Conservation (phyloP, 2,113 vertebrate species). For the Pygoscelis adeliae region DNA sequence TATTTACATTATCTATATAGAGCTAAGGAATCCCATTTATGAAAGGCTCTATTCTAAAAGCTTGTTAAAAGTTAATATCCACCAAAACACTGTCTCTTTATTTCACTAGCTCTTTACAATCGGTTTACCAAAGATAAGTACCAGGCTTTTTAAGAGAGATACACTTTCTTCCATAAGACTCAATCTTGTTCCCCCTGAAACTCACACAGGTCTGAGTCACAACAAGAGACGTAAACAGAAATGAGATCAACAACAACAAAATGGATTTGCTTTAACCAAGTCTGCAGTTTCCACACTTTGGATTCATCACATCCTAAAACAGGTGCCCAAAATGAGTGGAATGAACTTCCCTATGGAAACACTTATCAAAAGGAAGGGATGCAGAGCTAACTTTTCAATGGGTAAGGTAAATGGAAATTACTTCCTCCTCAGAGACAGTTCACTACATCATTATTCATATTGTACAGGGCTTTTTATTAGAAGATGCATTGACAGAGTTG, state of each 20-base stretch:
- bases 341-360: not conserved
- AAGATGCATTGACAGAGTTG: not conserved
- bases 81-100: not conserved
- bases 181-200: not conserved
- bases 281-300: not conserved
- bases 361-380: not conserved
- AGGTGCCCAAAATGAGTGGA: not conserved
- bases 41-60: not conserved
- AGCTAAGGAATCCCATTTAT: not conserved
- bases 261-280: not conserved
- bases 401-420: not conserved
- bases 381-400: not conserved
- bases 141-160: not conserved
- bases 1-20: not conserved
- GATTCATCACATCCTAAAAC: not conserved
- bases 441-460: not conserved
- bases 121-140: rapidly evolving
- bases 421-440: not conserved
- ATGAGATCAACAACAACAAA: not conserved
- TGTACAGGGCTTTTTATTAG: not conserved
- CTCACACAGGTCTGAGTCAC: not conserved
- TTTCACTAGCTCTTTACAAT: not conserved
- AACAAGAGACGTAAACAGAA: not conserved
- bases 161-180: not conserved
- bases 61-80: not conserved